These are phyloP conservation scores for Anableps anableps DNA, from an alignment of 2,797 vertebrate genomes.

Conservation along the genomic window DNA sequence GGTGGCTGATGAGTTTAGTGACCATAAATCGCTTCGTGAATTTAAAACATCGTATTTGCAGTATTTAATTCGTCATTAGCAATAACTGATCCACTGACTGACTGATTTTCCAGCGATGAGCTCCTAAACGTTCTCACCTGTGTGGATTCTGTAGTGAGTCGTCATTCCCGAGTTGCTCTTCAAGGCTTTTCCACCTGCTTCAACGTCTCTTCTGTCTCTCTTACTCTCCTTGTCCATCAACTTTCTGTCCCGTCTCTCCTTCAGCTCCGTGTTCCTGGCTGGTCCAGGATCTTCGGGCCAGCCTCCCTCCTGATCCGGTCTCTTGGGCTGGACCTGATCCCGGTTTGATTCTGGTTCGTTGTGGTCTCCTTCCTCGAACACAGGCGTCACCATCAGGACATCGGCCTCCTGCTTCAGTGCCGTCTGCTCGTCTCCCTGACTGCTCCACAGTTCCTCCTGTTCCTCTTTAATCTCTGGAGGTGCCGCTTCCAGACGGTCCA, in stretches of 20 bases:
- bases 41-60: neutral
- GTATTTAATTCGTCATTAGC: neutral
- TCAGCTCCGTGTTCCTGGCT: neutral
- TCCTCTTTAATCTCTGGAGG: constrained; percentile 35
- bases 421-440: constrained; percentile 4
- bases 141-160: neutral
- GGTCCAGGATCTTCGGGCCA: neutral
- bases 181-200: neutral
- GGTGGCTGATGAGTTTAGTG: neutral
- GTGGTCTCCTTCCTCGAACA: constrained; percentile 1
- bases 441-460: constrained; percentile 14
- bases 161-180: neutral
- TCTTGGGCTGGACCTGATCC: neutral
- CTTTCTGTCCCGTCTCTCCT: neutral
- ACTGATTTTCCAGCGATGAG: no score
- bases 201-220: neutral
- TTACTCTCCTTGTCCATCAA: neutral
- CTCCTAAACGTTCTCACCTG: neutral
- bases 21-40: neutral
- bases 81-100: neutral
- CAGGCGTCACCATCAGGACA: neutral
- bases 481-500: constrained; percentile 4
- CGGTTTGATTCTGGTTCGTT: neutral
- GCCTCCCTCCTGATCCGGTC: neutral
- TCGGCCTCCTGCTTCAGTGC: constrained; percentile 11